Conservation (phyloP, 2,888 invertebrate species). For the Synergus japonicus region DNA sequence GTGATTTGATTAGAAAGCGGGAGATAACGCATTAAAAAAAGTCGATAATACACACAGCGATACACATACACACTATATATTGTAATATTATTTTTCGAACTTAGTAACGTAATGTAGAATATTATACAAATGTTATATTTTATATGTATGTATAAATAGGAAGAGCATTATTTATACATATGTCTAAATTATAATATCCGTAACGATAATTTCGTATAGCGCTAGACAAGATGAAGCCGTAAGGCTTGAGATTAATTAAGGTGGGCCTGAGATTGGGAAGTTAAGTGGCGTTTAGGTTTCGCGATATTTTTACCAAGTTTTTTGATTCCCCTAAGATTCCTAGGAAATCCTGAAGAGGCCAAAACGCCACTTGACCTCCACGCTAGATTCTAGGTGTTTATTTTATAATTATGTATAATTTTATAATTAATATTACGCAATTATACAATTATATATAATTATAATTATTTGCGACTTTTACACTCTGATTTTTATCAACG, state of each 20-base stretch:
- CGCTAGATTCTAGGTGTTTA: constrained; percentile 21
- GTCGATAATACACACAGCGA: constrained; percentile 65
- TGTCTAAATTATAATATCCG: constrained; percentile 70
- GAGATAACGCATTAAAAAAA: constrained; percentile 56
- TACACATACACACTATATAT: constrained; percentile 70
- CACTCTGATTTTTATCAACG: constrained; percentile 32
- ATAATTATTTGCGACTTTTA: constrained; percentile 23
- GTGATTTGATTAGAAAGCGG: constrained; percentile 44
- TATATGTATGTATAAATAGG: constrained; percentile 45
- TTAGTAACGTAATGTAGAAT: constrained; percentile 76
- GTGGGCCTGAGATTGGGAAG: constrained; percentile 61
- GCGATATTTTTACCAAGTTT: constrained; percentile 72
- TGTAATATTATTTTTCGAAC: constrained; percentile 77
- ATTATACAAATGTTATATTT: constrained; percentile 61
- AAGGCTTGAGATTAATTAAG: constrained; percentile 69
- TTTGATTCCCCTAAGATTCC: constrained; percentile 53
- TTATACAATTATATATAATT: constrained; percentile 31
- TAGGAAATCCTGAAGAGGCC: constrained; percentile 58
- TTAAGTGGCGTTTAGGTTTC: constrained; percentile 63
- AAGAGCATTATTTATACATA: constrained; percentile 50
- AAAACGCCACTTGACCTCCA: constrained; percentile 55
- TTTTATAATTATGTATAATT: constrained; percentile 24
- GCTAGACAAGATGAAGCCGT: constrained; percentile 68
- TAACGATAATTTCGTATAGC: constrained; percentile 75
- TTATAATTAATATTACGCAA: background rate